Base-by-base conservation (phyloP, 1,140 invertebrate species). In the Trachelipus rathkii region DNA sequence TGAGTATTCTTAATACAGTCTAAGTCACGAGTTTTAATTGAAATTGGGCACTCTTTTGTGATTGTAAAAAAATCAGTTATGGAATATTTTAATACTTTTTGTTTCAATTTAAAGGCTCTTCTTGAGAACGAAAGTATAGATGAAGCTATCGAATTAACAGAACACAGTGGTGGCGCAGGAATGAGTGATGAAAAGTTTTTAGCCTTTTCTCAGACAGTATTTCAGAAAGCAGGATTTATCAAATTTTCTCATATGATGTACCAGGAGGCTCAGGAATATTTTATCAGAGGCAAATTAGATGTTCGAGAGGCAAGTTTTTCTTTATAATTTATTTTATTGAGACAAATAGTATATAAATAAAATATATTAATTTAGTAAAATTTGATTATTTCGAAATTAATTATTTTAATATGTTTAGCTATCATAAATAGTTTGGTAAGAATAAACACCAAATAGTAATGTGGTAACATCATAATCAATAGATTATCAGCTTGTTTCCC, bases 221-320 rank as follows among this genome's bases (percentile, higher is more conserved):
- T 86, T 73, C 86, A 87, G 76, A 84, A 86, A 79, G 87, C 87
- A 68, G 87, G 84, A 15, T 87, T 88, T 81, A 86, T 88, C 70
- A 84, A 87, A 81, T 86, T 88, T 81, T 84, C 84, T 50, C 82
- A 85, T 72, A 82, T 84, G 50, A 83, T 87, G 68, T 87, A 87
- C 83, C 84, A 86, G 44, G 84, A 87, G 80, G 87, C 87, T 13
- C 75, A 79, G 33, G 84, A 86, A 33, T 82, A 86, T 19, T 87
- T 88, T 79, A 81, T 82, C 75, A 82, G 83, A 71, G 85, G 86
- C 23, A 73, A 83, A 11, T 81, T 87, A 10, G 87, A 88, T 82
- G 82, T 86, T 5, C 83, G 86, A 82, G 87, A 87, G 84, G 86
- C 87, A 77, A 79, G 73, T 74, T 10, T 13, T 46, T 77, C 46